Evolutionary conservation across 2,888 invertebrate species (phyloP).

Genomic region (Drosophila ustulata): DNA sequence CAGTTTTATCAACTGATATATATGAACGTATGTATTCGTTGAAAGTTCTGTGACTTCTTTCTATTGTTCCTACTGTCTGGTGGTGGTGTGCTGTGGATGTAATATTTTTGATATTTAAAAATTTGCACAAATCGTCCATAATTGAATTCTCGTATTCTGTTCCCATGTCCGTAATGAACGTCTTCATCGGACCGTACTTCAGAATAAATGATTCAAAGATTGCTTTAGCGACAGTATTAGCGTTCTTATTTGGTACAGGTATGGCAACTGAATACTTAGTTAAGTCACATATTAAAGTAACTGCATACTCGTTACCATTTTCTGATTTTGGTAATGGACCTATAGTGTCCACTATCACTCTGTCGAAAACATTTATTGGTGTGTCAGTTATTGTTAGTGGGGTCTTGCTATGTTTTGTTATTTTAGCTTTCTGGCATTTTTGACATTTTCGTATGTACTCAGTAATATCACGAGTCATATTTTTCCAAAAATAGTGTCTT

Average conservation of each 20-base stretch:
- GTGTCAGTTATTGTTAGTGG: not conserved
- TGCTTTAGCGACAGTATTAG: too few relatives aligned
- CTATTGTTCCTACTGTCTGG: constrained; percentile 4
- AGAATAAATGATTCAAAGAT: too few relatives aligned
- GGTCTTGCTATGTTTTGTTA: not conserved
- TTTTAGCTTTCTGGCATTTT: not conserved
- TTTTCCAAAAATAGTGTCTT: constrained; percentile 5
- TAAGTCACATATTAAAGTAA: too few relatives aligned
- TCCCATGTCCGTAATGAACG: too few relatives aligned
- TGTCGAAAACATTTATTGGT: too few relatives aligned
- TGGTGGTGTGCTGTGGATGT: constrained; percentile 17
- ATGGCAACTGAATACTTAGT: too few relatives aligned
- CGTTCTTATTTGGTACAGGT: too few relatives aligned
- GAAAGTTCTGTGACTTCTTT: not conserved
- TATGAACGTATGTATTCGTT: constrained; percentile 5
- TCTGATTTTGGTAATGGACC: not conserved
- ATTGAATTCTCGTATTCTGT: too few relatives aligned
- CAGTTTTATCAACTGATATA: constrained; percentile 23
- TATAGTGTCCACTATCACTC: not conserved
- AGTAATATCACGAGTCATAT: not conserved
- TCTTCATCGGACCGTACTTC: too few relatives aligned
- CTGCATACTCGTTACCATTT: too few relatives aligned
- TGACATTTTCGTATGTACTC: constrained; percentile 9
- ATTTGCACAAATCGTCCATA: constrained; percentile 4
- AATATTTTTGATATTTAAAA: constrained; percentile 9